Base-by-base conservation (phyloP, 2,888 invertebrate genomes). In the Gisinianus flammeolus region DNA sequence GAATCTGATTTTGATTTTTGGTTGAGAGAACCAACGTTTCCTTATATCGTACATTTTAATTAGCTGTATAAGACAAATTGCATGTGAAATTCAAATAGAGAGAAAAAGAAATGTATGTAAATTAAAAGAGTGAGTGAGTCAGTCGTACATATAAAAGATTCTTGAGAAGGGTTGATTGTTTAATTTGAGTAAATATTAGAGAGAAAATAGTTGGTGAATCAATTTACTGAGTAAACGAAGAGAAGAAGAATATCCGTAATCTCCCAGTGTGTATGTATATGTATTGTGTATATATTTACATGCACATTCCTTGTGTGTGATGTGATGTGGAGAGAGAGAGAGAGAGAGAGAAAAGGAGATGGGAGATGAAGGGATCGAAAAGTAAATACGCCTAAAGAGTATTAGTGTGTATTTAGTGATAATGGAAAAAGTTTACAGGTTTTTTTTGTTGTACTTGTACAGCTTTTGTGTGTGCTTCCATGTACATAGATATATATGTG, bases 341-440 rank as follows among this genome's bases (percentile, higher is more conserved):
- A 24, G 16, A 6, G 58, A 56, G 4, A 58, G 16, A 28, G 28
- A 33, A 31, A 33, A 77, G 8, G 52, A 28, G 33, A 26, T 33
- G n/a, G 33, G 33, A 67, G 35, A 19, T 56, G 62, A 24, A 22
- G 28, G 72, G 72, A 58, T 58, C 31, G 58, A 62, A 31, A 33
- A 74, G 73, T 62, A 64, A 74, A 78, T 35, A 68, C n/a, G 19
- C 68, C 68, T 26, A 76, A 68, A 69, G 73, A 69, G 78, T 78
- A 78, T 69, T 74, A 64, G 69, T 69, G 69, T 69, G 62, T 52
- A 54, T 74, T 78, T 78, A 78, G 74, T 74, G 62, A 31, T 69
- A 64, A 72, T 78, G 67, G 73, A 54, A 78, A 74, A 74, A 66
- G 74, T 78, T 74, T 67, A 68, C 67, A 28, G n/a, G 24, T 31